phyloP scores from a whole-genome alignment of 2,888 invertebrate genomes.

The Conomelus anceps region DNA sequence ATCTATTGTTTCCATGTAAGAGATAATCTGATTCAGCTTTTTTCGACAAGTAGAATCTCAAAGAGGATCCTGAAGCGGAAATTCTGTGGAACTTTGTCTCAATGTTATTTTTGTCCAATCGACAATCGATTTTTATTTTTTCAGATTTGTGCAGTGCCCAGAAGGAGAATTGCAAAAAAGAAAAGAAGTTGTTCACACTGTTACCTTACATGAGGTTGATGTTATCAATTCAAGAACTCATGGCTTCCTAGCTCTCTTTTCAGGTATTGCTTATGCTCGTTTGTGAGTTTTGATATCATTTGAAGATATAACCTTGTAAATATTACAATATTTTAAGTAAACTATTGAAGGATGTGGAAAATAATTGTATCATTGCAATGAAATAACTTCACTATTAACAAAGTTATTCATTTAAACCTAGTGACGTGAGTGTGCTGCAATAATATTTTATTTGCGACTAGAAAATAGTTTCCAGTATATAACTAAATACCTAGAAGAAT shows the following conservation, averaged over 20 bases:
- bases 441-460: no score
- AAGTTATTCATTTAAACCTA: no score
- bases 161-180: conserved; percentile 98
- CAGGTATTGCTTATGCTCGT: conserved; percentile 50
- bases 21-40: no score
- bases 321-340: background rate
- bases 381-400: no score
- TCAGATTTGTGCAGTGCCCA: conserved; percentile 91
- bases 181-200: conserved; percentile 95
- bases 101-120: background rate
- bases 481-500: no score
- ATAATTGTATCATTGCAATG: no score
- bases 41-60: no score
- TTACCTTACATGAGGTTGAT: conserved; percentile 97
- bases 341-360: background rate
- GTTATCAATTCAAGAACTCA: conserved; percentile 98
- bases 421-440: no score
- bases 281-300: background rate
- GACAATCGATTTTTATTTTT: conserved; percentile 1
- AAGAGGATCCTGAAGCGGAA: no score
- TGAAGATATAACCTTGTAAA: background rate
- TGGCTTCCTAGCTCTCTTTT: conserved; percentile 94
- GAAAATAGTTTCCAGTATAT: no score
- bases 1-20: no score
- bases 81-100: background rate